These are phyloP conservation scores for Molothrus ater DNA, from an alignment of 2,797 vertebrate species.

Conservation along the genomic window DNA sequence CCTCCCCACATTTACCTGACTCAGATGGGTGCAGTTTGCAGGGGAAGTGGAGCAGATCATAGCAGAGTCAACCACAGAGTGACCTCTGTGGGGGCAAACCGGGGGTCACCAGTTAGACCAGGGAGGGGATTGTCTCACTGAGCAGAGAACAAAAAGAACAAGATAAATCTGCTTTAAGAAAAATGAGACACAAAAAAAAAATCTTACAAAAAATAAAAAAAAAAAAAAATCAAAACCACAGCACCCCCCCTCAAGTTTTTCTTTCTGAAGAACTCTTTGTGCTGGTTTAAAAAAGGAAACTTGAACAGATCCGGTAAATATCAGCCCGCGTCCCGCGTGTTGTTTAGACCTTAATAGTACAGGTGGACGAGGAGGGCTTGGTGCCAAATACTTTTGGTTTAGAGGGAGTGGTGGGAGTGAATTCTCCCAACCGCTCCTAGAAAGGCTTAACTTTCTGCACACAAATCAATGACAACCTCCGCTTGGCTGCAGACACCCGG, in stretches of 20 bases:
- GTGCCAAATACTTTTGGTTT: constrained; percentile 96
- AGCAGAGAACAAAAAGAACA: neutral
- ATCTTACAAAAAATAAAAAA: too few relatives aligned
- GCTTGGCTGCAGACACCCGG: constrained; percentile 66
- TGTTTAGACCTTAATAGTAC: constrained; percentile 79
- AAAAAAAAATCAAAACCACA: too few relatives aligned
- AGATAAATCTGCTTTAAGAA: neutral
- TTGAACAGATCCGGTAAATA: neutral
- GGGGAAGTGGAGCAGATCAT: neutral
- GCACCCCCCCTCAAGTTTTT: neutral
- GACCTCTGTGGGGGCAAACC: neutral
- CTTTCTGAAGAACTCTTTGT: neutral
- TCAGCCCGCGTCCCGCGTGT: neutral
- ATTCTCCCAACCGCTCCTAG: constrained; percentile 87
- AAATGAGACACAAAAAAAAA: neutral
- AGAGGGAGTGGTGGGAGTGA: constrained; percentile 91
- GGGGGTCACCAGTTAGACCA: neutral
- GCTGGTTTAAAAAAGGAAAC: constrained; percentile 17
- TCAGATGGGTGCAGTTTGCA: constrained; percentile 11
- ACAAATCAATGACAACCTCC: constrained; percentile 86
- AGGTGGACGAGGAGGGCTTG: constrained; percentile 91
- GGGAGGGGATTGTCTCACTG: neutral
- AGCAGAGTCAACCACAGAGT: neutral
- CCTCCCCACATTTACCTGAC: neutral
- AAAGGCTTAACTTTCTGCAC: constrained; percentile 87